These are phyloP conservation scores for Sweltsa coloradensis DNA, from an alignment of 1,140 invertebrate genomes.

Conservation along the genomic window DNA sequence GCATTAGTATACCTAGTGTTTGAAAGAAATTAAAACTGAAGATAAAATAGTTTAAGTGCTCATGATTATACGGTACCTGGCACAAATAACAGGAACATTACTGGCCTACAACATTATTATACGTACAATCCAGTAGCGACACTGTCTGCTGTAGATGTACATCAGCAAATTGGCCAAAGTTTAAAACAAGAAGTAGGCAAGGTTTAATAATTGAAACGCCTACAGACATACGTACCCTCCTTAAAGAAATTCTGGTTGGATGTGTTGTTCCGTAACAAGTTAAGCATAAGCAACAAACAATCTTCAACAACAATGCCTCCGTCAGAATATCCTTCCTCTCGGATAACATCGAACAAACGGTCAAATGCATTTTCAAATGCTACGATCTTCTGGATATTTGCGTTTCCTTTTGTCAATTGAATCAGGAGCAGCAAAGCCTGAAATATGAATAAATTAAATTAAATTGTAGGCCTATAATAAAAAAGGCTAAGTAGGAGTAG, in stretches of 20 bases:
- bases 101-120: too few species aligned
- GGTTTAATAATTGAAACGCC: constrained; percentile 11
- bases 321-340: constrained; percentile 83
- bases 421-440: constrained; percentile 80
- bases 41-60: too few species aligned
- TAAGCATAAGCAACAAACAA: constrained; percentile 88
- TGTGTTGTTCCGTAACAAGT: constrained; percentile 87
- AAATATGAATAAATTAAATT: constrained; percentile 15
- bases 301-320: constrained; percentile 98
- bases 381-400: constrained; percentile 98
- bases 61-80: too few species aligned
- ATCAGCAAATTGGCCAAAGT: too few species aligned
- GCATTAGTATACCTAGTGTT: background rate
- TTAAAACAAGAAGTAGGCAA: background rate
- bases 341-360: constrained; percentile 84
- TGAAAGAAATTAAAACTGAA: background rate
- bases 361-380: constrained; percentile 99
- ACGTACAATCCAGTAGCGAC: too few species aligned
- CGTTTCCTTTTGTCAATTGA: constrained; percentile 88
- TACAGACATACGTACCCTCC: constrained; percentile 58
- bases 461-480: too few species aligned
- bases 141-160: too few species aligned
- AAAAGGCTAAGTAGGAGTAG: background rate
- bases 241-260: constrained; percentile 99
- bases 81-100: too few species aligned